Evolutionary conservation across 2,797 vertebrate genomes (phyloP).

Genomic region (Neosilurus hyrtlii): DNA sequence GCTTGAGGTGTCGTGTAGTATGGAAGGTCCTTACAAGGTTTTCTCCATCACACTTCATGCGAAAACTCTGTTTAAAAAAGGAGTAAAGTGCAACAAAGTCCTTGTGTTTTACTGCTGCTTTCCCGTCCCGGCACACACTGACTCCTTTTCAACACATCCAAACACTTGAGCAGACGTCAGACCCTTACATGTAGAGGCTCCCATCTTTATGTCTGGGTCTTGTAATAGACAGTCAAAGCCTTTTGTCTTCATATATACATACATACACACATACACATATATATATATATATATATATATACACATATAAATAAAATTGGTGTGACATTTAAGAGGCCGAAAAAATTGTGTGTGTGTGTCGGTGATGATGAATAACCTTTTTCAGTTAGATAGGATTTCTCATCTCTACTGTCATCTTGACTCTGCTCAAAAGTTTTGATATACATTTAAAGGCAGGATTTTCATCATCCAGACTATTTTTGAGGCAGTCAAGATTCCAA

Average conservation of each 20-base stretch:
- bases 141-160: slow-evolving; percentile 13
- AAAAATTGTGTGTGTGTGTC: background rate
- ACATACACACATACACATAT: no score
- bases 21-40: background rate
- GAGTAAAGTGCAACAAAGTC: background rate
- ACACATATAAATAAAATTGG: background rate
- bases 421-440: background rate
- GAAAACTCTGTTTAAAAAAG: slow-evolving; percentile 27
- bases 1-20: background rate
- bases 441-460: background rate
- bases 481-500: background rate
- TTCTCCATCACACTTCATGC: slow-evolving; percentile 21
- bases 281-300: no score
- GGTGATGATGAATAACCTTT: background rate
- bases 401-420: background rate
- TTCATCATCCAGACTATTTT: background rate
- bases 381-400: background rate
- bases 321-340: background rate
- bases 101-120: slow-evolving; percentile 39
- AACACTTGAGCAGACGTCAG: slow-evolving; percentile 48
- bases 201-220: background rate
- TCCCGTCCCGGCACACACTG: slow-evolving; percentile 26
- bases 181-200: slow-evolving; percentile 33
- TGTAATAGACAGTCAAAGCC: background rate
- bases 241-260: no score